Evolutionary conservation across 2,888 invertebrate genomes (phyloP).

Genomic region (Eupithecia centaureata): DNA sequence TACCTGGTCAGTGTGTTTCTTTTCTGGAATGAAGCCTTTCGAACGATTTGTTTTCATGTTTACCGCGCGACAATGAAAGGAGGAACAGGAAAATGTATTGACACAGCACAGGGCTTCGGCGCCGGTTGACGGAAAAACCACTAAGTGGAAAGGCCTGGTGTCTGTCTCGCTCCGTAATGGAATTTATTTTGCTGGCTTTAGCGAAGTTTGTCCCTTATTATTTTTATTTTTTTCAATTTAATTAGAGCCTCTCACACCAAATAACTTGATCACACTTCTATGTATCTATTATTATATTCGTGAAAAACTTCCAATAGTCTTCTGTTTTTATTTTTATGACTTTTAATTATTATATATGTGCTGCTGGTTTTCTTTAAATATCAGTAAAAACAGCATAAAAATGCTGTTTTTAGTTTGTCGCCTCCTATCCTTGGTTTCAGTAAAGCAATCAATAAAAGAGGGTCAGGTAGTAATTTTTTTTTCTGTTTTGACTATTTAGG

Average conservation of each 20-base stretch:
- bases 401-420: no score
- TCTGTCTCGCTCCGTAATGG: conserved; percentile 58
- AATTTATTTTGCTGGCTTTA: conserved; percentile 58
- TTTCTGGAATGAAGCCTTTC: conserved; percentile 9
- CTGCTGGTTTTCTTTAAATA: no score
- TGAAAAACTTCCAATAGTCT: no score
- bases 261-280: no score
- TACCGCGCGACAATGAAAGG: conserved; percentile 25
- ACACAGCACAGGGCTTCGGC: conserved; percentile 44
- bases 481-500: no score
- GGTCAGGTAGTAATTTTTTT: no score
- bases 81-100: conserved; percentile 48
- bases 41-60: conserved; percentile 28
- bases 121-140: conserved; percentile 57
- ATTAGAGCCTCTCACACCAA: neutral
- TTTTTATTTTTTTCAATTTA: conserved; percentile 6
- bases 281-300: no score
- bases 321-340: no score
- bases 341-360: no score
- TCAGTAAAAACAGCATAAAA: no score
- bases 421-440: no score
- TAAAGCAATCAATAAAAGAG: no score
- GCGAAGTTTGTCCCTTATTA: conserved; percentile 47
- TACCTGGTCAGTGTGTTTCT: neutral
- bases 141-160: conserved; percentile 62